phyloP scores from a whole-genome alignment of 2,797 vertebrate species.

The Phalanger gymnotis region DNA sequence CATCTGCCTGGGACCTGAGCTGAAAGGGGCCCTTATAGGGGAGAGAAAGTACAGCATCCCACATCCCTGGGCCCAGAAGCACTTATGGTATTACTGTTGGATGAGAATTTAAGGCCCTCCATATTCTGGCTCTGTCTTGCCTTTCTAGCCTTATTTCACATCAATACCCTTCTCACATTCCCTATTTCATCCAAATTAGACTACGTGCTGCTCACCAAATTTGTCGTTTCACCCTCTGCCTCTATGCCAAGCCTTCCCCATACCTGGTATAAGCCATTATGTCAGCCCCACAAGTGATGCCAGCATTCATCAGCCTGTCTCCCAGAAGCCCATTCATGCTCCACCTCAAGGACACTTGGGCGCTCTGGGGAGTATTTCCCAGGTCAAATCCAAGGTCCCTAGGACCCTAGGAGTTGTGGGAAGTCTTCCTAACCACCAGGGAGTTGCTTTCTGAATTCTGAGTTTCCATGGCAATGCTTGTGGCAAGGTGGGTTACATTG shows the following conservation, averaged over 20 bases:
- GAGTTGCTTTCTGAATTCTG: background rate
- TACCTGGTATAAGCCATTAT: background rate
- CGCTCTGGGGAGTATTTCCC: background rate
- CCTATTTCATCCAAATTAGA: background rate
- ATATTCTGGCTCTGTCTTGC: background rate
- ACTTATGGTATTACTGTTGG: no score
- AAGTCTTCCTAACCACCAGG: background rate
- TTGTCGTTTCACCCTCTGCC: background rate
- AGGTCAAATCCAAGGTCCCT: background rate
- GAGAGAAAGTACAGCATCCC: background rate
- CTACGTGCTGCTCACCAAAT: background rate
- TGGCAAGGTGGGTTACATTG: background rate
- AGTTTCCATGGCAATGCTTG: background rate
- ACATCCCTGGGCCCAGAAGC: background rate
- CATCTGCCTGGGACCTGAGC: background rate
- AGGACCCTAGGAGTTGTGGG: background rate
- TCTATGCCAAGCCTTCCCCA: background rate
- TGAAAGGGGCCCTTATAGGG: background rate
- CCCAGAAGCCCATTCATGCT: background rate
- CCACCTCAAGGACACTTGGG: background rate
- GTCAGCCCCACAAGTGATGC: background rate
- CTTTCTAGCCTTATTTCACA: background rate
- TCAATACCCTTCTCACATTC: background rate
- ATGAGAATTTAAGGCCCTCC: background rate
- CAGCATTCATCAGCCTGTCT: background rate